Evolutionary conservation across 2,888 invertebrate genomes (phyloP).

Genomic region (Mesorhabditis belari): DNA sequence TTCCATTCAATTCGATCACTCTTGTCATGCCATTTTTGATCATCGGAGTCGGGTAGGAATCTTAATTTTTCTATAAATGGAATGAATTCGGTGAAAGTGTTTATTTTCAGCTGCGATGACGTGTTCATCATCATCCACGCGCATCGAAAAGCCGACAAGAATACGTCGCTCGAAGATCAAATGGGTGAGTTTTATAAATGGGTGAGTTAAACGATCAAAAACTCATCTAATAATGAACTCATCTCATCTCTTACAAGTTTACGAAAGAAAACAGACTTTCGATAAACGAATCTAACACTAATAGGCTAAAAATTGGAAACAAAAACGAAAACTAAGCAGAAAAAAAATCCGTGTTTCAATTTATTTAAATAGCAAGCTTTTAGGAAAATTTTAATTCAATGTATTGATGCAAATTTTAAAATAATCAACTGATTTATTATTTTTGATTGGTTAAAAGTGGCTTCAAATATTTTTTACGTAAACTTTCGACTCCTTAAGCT

Average conservation of each 20-base stretch:
- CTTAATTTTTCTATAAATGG: too few species aligned
- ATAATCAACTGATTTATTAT: too few species aligned
- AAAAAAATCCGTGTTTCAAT: too few species aligned
- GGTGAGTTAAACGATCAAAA: neutral
- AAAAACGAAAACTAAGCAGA: too few species aligned
- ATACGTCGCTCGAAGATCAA: constrained; percentile 24
- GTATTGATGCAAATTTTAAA: too few species aligned
- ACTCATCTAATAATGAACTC: too few species aligned
- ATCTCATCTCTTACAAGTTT: too few species aligned
- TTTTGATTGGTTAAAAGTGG: too few species aligned
- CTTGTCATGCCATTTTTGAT: constrained; percentile 46
- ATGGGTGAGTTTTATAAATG: constrained; percentile 16
- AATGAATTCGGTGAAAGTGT: neutral
- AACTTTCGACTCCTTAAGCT: neutral
- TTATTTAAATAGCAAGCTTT: neutral
- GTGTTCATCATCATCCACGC: constrained; percentile 45
- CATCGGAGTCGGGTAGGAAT: constrained; percentile 37
- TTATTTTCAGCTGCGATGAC: constrained; percentile 24
- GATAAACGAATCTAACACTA: too few species aligned
- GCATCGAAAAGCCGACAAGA: constrained; percentile 33
- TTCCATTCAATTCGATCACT: constrained; percentile 40
- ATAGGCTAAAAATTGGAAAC: too few species aligned
- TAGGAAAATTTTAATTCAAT: neutral
- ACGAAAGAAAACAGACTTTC: too few species aligned
- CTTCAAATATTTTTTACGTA: neutral